Evolutionary conservation across 2,113 vertebrate species (phyloP), one percentile per base, ranked within the genome.

Genomic region (Uropsilus gracilis): DNA sequence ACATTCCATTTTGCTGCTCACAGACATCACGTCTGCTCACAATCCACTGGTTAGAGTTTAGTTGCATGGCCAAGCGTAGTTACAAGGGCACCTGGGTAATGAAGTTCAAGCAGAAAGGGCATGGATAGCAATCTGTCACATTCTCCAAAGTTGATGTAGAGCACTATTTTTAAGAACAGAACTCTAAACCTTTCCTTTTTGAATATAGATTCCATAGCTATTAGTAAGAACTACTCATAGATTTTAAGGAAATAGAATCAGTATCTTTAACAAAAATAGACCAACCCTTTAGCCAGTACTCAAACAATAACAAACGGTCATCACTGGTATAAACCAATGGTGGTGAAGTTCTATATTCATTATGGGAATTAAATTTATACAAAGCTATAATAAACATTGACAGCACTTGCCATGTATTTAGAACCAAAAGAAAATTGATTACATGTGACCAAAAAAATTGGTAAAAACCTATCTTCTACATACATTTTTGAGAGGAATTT

Each of bases 221-320:
- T 14, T 72, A 46, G 37, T 24, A 20, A 24, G 39, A 73, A 46
- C 22, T 46, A 46, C 26, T 73, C 13, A 30, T 73, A 46, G 46
- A 71, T 46, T 26, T 28, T 46, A 46, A 72, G 26, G 42, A 26
- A 46, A 14, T 73, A 73, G 24, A 96, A 82, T 93, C 90, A 95
- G 34, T 94, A 77, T 90, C 89, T 94, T 94, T 94, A 94, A 94
- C 90, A 96, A 96, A 97, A 94, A 85, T 77, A 82, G 37, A 88
- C 42, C 39, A 91, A 72, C 4, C 12, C 88, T 87, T 69, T 85
- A 22, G 68, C 66, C 77, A 80, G 37, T 53, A 59, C 39, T 92
- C 72, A 95, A 91, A 96, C 53, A 93, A 82, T 73, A 64, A 57
- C 87, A 95, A 72, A 82, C 30, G 59, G 71, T 53, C 71, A 71